phyloP scores from a whole-genome alignment of 2,888 invertebrate species.

The Lottia scabra region DNA sequence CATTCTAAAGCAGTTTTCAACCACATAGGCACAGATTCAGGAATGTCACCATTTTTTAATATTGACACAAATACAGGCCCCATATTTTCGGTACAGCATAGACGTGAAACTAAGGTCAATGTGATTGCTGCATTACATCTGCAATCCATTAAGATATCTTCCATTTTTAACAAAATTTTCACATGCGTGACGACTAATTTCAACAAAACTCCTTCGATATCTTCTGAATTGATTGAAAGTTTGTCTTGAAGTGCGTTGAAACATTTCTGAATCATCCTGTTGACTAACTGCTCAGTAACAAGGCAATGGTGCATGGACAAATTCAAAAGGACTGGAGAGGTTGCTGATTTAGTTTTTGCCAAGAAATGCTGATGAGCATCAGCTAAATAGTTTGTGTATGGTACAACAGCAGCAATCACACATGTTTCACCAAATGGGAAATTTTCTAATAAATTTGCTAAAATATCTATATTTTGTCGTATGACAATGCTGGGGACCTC shows the following conservation, averaged over 20 bases:
- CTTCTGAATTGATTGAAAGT: slow-evolving; percentile 12
- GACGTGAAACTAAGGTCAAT: slow-evolving; percentile 43
- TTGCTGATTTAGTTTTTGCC: slow-evolving; percentile 22
- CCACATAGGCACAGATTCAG: slow-evolving; percentile 25
- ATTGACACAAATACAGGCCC: slow-evolving; percentile 6
- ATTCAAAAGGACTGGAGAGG: slow-evolving; percentile 53
- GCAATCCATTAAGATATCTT: slow-evolving; percentile 54
- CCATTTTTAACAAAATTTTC: slow-evolving; percentile 35
- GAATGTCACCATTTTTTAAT: neutral
- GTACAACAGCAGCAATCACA: neutral
- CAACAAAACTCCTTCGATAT: slow-evolving; percentile 17
- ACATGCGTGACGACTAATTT: neutral
- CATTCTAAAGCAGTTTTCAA: slow-evolving; percentile 21
- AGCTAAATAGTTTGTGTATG: slow-evolving; percentile 23
- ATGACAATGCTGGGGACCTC: neutral
- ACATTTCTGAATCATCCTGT: slow-evolving; percentile 54
- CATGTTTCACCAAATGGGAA: slow-evolving; percentile 41
- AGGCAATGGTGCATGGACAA: slow-evolving; percentile 56
- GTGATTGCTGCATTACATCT: slow-evolving; percentile 55
- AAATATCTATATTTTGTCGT: slow-evolving; percentile 41
- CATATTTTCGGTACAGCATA: slow-evolving; percentile 19
- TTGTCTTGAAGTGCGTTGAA: slow-evolving; percentile 9
- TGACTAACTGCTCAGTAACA: slow-evolving; percentile 49
- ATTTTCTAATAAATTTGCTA: slow-evolving; percentile 52
- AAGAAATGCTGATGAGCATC: slow-evolving; percentile 25